Percentiles rank a stretch among this genome's conserved stretches.
phyloP scores from a whole-genome alignment of 2,888 invertebrate species.

The Emmelina monodactyla region DNA sequence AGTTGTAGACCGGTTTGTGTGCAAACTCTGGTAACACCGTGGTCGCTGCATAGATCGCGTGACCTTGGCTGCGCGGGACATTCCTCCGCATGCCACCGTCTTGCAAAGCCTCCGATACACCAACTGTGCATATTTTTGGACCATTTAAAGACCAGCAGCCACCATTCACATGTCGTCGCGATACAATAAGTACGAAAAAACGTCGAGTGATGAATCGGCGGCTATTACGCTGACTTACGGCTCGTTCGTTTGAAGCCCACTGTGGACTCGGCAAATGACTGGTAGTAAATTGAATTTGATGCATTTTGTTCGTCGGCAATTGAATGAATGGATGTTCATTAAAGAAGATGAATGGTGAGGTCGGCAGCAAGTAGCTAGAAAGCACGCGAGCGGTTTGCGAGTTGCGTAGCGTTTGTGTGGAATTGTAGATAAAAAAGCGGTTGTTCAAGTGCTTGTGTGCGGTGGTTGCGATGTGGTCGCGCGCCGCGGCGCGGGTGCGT shows the following conservation, averaged over 20 bases:
- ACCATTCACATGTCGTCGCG: conserved; percentile 33
- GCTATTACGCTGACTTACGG: conserved; percentile 17
- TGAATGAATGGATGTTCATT: not conserved
- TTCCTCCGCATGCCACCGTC: too few species aligned
- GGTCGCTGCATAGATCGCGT: too few species aligned
- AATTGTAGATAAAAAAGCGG: conserved; percentile 34
- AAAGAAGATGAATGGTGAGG: not conserved
- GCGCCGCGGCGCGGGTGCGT: not conserved
- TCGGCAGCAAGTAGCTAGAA: not conserved
- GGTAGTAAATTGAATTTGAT: conserved; percentile 1
- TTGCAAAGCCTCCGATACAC: too few species aligned
- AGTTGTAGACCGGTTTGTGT: too few species aligned
- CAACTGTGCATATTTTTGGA: too few species aligned
- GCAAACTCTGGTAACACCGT: too few species aligned
- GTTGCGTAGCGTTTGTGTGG: conserved; percentile 14
- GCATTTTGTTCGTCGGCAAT: not conserved
- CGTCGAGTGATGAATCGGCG: conserved; percentile 26
- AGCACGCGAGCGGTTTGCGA: not conserved
- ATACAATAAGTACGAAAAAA: conserved; percentile 17
- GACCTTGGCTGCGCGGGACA: too few species aligned
- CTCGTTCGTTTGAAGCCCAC: not conserved
- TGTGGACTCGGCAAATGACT: conserved; percentile 2
- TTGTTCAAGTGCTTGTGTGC: conserved; percentile 50
- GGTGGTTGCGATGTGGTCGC: not conserved
- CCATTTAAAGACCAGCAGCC: too few species aligned